These are phyloP conservation scores for Sternarchorhynchus goeldii DNA, from an alignment of 2,797 vertebrate genomes.

Conservation along the genomic window DNA sequence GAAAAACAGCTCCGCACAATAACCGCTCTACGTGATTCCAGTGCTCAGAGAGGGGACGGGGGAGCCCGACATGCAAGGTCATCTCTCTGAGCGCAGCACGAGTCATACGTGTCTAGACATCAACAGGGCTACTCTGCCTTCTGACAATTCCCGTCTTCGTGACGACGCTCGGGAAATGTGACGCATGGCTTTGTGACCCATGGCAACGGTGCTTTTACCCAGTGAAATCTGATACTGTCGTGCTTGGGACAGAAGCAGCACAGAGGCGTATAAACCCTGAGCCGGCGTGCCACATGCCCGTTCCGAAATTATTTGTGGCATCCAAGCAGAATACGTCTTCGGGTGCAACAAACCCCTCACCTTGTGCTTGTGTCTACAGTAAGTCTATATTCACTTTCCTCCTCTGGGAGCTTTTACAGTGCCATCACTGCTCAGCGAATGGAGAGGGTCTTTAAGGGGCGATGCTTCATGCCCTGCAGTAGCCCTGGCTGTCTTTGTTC, in stretches of 20 bases:
- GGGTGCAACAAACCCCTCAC: no score
- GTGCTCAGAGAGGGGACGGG: slow-evolving; percentile 52
- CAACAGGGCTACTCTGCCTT: slow-evolving; percentile 32
- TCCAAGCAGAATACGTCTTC: no score
- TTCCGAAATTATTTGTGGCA: no score
- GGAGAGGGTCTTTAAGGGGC: slow-evolving; percentile 7
- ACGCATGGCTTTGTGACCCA: slow-evolving; percentile 33
- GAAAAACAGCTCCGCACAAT: neutral
- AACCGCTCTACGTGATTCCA: no score
- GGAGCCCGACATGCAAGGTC: slow-evolving; percentile 52
- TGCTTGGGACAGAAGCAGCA: no score
- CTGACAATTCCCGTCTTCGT: slow-evolving; percentile 27
- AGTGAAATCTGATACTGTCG: neutral
- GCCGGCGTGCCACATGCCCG: no score
- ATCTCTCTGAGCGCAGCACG: slow-evolving; percentile 36
- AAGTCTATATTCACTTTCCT: neutral
- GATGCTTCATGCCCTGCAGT: slow-evolving; percentile 40
- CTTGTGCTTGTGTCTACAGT: neutral
- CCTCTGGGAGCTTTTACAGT: neutral
- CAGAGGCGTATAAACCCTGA: no score
- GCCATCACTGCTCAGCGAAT: slow-evolving; percentile 1
- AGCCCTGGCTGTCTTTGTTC: slow-evolving; percentile 67
- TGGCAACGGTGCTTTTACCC: slow-evolving; percentile 2
- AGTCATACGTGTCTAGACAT: slow-evolving; percentile 51
- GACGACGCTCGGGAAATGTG: slow-evolving; percentile 32